phyloP scores from a whole-genome alignment of 2,797 vertebrate genomes.

The Gymnothorax reevesii region DNA sequence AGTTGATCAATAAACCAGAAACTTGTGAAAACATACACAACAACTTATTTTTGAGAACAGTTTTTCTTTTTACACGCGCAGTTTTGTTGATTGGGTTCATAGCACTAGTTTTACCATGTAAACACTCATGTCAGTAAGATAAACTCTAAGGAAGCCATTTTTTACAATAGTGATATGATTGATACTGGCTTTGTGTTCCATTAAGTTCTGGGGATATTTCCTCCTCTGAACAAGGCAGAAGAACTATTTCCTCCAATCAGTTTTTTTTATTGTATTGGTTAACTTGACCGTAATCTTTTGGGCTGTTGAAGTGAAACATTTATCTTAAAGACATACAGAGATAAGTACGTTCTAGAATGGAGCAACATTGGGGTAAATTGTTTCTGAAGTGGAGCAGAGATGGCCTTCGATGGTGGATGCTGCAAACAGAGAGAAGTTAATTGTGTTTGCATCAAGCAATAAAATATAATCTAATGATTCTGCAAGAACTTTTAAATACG shows the following conservation, averaged over 20 bases:
- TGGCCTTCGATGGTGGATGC: slow-evolving; percentile 63
- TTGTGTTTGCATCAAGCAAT: slow-evolving; percentile 46
- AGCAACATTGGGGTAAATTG: slow-evolving; percentile 54
- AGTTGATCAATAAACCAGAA: too few relatives aligned
- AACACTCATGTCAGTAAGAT: too few relatives aligned
- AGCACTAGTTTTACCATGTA: too few relatives aligned
- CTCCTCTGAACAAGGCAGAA: neutral
- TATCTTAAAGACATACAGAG: slow-evolving; percentile 33
- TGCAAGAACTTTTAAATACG: slow-evolving; percentile 34
- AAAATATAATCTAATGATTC: neutral
- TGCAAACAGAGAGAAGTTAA: slow-evolving; percentile 52
- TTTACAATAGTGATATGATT: neutral
- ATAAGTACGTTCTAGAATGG: slow-evolving; percentile 41
- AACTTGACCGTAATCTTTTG: neutral
- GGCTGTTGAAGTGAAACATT: neutral
- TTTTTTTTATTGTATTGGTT: neutral
- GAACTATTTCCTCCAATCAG: neutral
- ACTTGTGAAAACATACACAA: too few relatives aligned
- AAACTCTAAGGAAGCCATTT: neutral
- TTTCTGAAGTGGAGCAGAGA: slow-evolving; percentile 57
- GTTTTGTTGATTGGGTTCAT: too few relatives aligned
- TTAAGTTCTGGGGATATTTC: neutral
- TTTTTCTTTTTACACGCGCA: too few relatives aligned
- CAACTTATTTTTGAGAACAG: too few relatives aligned
- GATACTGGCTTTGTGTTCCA: neutral